Conservation (phyloP, 2,113 vertebrate genomes). For the Saccopteryx bilineata region DNA sequence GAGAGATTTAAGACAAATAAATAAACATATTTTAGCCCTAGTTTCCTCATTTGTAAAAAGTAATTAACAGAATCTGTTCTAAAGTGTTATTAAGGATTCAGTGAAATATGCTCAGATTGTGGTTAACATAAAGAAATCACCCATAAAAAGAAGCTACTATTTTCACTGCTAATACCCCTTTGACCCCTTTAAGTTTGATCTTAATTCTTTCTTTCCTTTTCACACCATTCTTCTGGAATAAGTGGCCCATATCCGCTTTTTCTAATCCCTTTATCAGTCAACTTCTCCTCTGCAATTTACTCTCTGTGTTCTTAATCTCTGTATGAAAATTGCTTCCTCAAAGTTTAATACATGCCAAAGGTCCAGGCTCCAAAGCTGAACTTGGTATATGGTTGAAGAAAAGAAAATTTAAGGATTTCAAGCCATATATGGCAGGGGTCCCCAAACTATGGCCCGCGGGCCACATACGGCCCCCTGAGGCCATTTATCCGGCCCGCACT, state of each 20-base stretch:
- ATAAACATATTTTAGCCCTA: neutral
- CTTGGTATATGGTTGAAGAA: neutral
- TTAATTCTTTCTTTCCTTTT: neutral
- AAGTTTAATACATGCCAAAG: neutral
- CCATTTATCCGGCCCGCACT: no score
- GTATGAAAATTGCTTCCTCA: neutral
- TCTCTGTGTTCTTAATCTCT: neutral
- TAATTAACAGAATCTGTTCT: neutral
- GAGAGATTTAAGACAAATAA: slow-evolving; percentile 8
- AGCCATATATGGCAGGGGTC: neutral
- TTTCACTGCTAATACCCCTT: neutral
- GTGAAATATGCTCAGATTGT: neutral
- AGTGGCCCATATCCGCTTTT: neutral
- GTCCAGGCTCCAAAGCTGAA: neutral
- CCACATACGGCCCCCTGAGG: no score
- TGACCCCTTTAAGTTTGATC: neutral
- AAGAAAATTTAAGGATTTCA: neutral
- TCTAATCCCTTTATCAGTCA: neutral
- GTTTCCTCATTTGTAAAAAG: neutral
- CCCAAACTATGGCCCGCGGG: no score
- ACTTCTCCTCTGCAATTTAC: neutral
- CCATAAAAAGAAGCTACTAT: neutral
- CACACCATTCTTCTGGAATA: neutral
- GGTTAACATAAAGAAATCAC: neutral
- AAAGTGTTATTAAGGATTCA: neutral